Percentiles rank a stretch among this genome's conserved stretches.
Conservation (phyloP, 2,113 vertebrate genomes). For the Bolborhynchus lineola region DNA sequence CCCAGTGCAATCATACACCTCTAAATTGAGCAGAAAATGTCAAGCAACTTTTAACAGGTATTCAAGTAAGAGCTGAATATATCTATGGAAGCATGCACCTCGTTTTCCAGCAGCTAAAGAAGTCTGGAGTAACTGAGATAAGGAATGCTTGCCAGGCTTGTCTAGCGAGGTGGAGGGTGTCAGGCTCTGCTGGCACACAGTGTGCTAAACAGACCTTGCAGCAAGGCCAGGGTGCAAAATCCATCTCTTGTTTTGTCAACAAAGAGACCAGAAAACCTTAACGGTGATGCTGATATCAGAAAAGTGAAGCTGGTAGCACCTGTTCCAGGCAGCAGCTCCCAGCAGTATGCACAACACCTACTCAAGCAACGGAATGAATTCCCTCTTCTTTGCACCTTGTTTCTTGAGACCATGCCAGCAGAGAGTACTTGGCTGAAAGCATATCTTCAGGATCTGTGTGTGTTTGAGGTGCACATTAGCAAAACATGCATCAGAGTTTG, state of each 20-base stretch:
- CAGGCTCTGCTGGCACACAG: neutral
- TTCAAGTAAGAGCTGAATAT: neutral
- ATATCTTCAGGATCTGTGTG: neutral
- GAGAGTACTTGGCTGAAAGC: neutral
- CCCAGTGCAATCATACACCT: neutral
- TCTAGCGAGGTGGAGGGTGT: neutral
- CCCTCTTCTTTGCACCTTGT: neutral
- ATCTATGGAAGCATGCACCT: rapidly evolving
- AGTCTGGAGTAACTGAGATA: neutral
- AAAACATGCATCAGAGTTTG: neutral
- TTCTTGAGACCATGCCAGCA: neutral
- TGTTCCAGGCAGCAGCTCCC: neutral
- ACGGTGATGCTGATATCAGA: neutral
- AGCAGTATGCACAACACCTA: neutral
- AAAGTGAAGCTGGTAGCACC: neutral
- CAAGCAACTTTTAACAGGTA: neutral
- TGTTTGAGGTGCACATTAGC: neutral
- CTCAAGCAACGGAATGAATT: neutral
- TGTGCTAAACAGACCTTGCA: neutral
- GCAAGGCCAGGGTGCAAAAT: neutral
- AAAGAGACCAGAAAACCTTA: neutral
- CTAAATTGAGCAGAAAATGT: neutral
- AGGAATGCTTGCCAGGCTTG: rapidly evolving
- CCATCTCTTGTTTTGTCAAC: neutral
- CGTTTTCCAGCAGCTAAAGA: neutral